Evolutionary conservation across 23 tunicate species (phyloP), one percentile per base, ranked within the genome.

Genomic region (Trididemnum miniatum): DNA sequence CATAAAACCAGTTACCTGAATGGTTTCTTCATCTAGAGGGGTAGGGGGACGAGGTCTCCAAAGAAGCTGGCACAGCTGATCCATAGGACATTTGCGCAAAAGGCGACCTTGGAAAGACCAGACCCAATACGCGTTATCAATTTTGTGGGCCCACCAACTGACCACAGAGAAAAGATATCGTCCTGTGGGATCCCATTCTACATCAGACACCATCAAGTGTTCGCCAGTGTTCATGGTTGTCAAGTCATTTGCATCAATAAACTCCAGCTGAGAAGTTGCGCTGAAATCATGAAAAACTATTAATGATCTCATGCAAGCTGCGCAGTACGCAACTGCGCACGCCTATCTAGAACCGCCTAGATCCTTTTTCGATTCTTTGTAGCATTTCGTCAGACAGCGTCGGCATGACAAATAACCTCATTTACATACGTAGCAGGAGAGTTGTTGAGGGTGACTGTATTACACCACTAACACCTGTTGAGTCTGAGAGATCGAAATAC

Each of bases 111-210:
- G 99, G 91, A 96, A 96, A 1, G 99, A 96, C 99, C 99, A 96
- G 18, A 96, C 87, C 88, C 90, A 88, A 79, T 85, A 96, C 20
- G 89, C 97, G 81, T 91, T 91, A 86, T 96, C 99, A 51, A 82
- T 83, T 89, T 84, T 88, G 76, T 84, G 93, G 15, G 87, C 89
- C 99, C 99, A 96, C 91, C 94, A 92, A 57, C 90, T 91, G 80
- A 89, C 99, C 44, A 85, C 75, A 28, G 99, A 87, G 38, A 91
- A 38, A 15, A 96, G 82, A 71, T 76, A 96, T 62, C 99, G 81
- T 4, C 99, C 99, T 32, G 99, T 96, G 12, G 99, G 99, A 57
- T 91, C 97, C 99, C 99, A 96, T 63, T 96, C 99, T 0, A 96
- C 89, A 44, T 91, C 97, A 30, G 95, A 84, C 65, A 86, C 99